Evolutionary conservation across 2,888 invertebrate genomes (phyloP).

Genomic region (Dynastes tityus): DNA sequence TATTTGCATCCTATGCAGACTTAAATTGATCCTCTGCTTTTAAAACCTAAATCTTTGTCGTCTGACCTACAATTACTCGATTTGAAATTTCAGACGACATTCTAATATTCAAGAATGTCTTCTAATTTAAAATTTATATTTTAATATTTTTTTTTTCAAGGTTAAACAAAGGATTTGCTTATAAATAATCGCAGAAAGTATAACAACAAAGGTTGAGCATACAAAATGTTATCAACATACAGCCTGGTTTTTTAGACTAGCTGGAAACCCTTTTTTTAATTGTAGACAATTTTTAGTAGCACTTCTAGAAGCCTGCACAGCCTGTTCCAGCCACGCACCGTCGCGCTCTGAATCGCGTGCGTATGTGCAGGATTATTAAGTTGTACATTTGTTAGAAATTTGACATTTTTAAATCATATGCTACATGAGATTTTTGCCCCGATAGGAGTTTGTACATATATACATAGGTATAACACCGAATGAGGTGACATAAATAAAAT

Average conservation of each 20-base stretch:
- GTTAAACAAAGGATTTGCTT: neutral
- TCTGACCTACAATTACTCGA: neutral
- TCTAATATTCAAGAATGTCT: neutral
- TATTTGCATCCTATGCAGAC: too few relatives aligned
- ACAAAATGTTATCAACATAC: constrained; percentile 66
- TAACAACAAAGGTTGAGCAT: constrained; percentile 61
- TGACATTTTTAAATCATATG: neutral
- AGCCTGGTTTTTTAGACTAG: constrained; percentile 64
- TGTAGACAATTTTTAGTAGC: constrained; percentile 62
- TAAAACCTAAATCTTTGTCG: too few relatives aligned
- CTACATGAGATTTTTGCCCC: too few relatives aligned
- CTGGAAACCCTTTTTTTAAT: constrained; percentile 63
- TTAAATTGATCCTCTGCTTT: too few relatives aligned
- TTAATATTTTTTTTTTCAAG: neutral
- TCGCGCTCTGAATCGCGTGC: constrained; percentile 61
- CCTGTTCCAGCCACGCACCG: constrained; percentile 71
- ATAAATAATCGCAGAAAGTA: constrained; percentile 7
- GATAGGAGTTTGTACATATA: too few relatives aligned
- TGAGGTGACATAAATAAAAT: too few relatives aligned
- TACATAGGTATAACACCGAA: too few relatives aligned
- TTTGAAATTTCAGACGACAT: neutral
- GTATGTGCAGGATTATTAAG: constrained; percentile 48
- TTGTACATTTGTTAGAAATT: constrained; percentile 40
- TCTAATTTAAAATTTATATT: neutral
- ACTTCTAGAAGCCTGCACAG: constrained; percentile 69